Percentiles rank a stretch among this genome's conserved stretches.
phyloP scores from a whole-genome alignment of 2,888 invertebrate species.

The Hybos culiciformis region DNA sequence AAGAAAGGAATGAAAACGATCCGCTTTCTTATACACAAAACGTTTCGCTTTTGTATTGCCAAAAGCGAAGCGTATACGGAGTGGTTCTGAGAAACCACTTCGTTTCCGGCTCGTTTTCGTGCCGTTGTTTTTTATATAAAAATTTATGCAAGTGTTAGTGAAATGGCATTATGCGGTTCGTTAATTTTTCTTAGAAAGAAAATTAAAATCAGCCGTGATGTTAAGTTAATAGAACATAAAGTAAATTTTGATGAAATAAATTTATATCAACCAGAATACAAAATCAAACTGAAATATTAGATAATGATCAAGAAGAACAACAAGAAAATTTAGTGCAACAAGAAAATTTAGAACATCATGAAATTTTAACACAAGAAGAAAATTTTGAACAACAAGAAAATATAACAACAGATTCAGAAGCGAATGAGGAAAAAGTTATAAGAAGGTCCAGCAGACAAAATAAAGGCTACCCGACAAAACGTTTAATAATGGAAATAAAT shows the following conservation, averaged over 20 bases:
- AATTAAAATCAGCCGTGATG: slow-evolving; percentile 11
- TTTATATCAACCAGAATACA: neutral
- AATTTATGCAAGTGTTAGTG: no score
- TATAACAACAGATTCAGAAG: neutral
- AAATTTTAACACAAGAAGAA: neutral
- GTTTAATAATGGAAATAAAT: neutral
- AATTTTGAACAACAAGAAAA: neutral
- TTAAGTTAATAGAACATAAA: neutral
- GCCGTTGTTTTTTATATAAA: no score
- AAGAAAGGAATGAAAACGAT: no score
- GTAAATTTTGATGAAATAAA: neutral
- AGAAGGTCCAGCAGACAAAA: neutral
- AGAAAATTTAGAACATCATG: neutral
- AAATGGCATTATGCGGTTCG: no score
- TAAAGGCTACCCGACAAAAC: neutral
- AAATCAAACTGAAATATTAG: neutral
- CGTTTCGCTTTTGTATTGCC: no score
- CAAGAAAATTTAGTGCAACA: neutral
- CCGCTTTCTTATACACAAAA: no score
- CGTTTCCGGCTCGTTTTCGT: no score
- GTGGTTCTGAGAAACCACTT: no score
- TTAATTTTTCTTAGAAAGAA: no score
- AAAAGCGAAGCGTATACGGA: no score
- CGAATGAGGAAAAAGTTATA: neutral
- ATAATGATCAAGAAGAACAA: neutral